phyloP scores from a whole-genome alignment of 1,140 invertebrate species.

The Drosophila micromelanica region DNA sequence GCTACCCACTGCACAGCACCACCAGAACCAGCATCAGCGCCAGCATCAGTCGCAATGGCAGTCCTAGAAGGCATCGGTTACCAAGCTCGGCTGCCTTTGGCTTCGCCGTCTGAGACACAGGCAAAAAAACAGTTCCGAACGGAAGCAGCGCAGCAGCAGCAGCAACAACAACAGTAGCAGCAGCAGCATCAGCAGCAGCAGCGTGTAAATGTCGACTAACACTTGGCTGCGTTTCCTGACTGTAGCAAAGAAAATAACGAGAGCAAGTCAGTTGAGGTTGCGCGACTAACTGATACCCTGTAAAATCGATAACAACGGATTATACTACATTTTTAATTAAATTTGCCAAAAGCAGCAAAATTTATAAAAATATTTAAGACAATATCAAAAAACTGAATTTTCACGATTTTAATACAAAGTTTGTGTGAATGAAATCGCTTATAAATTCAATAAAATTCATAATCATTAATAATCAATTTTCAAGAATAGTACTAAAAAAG shows the following conservation, averaged over 20 bases:
- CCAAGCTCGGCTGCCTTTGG: slow-evolving; percentile 35
- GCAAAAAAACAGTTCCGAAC: slow-evolving; percentile 30
- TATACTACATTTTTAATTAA: too few relatives aligned
- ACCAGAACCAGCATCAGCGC: slow-evolving; percentile 13
- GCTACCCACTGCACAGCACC: slow-evolving; percentile 33
- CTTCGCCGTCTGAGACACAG: slow-evolving; percentile 40
- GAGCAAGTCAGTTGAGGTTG: background rate
- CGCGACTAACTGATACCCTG: background rate
- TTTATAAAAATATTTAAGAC: too few relatives aligned
- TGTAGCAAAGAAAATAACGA: slow-evolving; percentile 2
- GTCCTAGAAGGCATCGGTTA: slow-evolving; percentile 24
- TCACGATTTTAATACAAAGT: too few relatives aligned
- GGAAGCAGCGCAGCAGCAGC: slow-evolving; percentile 44
- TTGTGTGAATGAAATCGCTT: too few relatives aligned
- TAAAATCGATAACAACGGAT: too few relatives aligned
- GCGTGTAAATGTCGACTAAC: slow-evolving; percentile 75
- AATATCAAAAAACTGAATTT: too few relatives aligned
- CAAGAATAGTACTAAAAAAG: too few relatives aligned
- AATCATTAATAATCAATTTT: too few relatives aligned
- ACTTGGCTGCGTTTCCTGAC: slow-evolving; percentile 67
- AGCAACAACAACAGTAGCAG: slow-evolving; percentile 2
- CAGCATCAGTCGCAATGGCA: background rate
- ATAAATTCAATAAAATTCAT: too few relatives aligned
- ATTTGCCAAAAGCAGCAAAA: too few relatives aligned
- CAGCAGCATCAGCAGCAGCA: slow-evolving; percentile 33